phyloP scores from a whole-genome alignment of 2,113 vertebrate genomes.

The Balaenoptera acutorostrata region DNA sequence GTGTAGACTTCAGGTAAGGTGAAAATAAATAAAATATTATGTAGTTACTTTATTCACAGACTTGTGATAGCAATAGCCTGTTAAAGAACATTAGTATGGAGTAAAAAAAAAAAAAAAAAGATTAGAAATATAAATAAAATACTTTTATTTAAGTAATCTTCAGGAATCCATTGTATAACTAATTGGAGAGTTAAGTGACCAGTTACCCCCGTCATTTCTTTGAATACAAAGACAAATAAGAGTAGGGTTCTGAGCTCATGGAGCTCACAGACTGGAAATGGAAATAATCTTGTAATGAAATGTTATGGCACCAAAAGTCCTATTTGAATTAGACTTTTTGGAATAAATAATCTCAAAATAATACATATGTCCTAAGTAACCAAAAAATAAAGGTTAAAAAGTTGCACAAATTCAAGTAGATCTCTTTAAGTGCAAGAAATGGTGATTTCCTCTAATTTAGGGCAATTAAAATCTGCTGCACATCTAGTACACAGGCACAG shows the following conservation, averaged over 20 bases:
- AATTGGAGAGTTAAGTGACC: background rate
- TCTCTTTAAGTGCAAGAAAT: background rate
- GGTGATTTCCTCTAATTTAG: background rate
- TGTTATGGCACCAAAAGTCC: background rate
- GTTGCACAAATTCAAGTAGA: background rate
- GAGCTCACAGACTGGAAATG: background rate
- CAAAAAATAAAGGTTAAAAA: background rate
- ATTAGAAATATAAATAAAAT: background rate
- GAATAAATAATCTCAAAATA: background rate
- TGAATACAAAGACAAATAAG: background rate
- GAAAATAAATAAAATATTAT: background rate
- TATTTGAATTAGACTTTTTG: background rate
- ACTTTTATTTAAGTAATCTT: background rate
- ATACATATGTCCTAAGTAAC: background rate
- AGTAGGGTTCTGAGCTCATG: background rate
- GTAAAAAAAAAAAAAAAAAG: background rate
- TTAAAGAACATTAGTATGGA: background rate
- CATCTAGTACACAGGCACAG: background rate
- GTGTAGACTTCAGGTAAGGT: background rate
- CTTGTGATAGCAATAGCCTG: background rate
- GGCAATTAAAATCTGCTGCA: constrained; percentile 18
- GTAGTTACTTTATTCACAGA: background rate
- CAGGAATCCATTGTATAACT: background rate
- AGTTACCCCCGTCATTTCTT: background rate
- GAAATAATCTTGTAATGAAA: background rate